Base-by-base conservation (phyloP, 2,888 invertebrate genomes). In the Yponomeuta cagnagella region DNA sequence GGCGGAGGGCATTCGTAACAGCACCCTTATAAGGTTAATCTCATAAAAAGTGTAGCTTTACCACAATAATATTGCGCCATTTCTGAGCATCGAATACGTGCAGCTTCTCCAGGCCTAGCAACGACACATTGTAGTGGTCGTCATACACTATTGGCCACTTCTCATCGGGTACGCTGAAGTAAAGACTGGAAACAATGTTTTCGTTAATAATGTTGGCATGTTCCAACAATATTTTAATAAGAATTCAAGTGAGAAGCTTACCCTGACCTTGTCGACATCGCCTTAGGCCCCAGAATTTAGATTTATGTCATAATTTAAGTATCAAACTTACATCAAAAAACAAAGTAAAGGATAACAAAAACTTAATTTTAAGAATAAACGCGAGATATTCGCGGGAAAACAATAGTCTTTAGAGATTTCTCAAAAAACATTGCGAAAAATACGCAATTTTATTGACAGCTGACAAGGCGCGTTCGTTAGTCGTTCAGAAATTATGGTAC, bases 21-120 rank as follows among this genome's bases (percentile, higher is more conserved):
- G 33, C 33, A 33, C 3, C 33, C 33, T 33, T 33, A 4, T 33
- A 33, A 5, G 1, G 33, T 33, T 33, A 33, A 33, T 33, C 33
- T 33, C 2, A 33, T 33, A 15, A 63, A 23, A 63, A 63, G n/a
- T 33, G 2, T 33, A 33, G 23, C 2, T 30, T 73, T 85, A 95
- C 95, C 90, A 94, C 88, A 77, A 95, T 93, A 75, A 98, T 94
- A 80, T 95, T 94, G 73, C 95, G 95, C 95, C 98, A 98, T 92
- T 98, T 98, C 74, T 94, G 94, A 0, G 97, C 94, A 92, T 98
- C 98, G 83, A 98, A 98, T 0, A 97, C 95, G 89, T 98, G 98
- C 12, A 97, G 90, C 82, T 95, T 96, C 83, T 98, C 97, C 72
- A 98, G 88, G 12, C 97, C 97, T 79, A 94, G 89, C 83, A 97